Evolutionary conservation across 2,888 invertebrate genomes (phyloP), one percentile per base, ranked within the genome.

Genomic region (Reticulitermes lucifugus): DNA sequence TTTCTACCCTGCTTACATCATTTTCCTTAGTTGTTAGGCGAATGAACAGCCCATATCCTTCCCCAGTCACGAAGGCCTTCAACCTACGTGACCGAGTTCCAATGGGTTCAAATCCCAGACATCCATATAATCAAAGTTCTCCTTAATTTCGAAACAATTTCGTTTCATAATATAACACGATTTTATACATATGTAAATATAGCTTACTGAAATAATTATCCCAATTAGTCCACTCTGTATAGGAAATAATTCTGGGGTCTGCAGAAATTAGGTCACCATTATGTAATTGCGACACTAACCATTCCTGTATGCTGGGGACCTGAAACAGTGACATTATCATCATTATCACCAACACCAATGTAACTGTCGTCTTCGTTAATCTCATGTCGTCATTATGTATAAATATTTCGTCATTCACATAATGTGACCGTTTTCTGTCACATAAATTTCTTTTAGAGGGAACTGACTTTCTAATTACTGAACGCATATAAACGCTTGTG

Each of bases 221-320:
- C 88, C 88, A 88, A 18, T 79, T 65, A 46, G 87, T 88, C 89
- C 89, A 89, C 65, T 88, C 86, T 12, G 86, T 85, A 83, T 88
- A 88, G 0, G 89, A 86, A n/a, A 87, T 87, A n/a, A 88, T 87
- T 82, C 87, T 87, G 1, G 89, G 88, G 87, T 89, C 89, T 0
- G 89, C 88, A 0, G 89, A 88, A 10, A 90, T 89, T 18, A 60
- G 83, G 22, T 84, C 85, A 12, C 87, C 88, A 12, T 59, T 18
- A 10, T 87, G 71, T 35, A 90, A 87, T 51, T 88, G 88, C 55
- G 87, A 65, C 46, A 60, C 88, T 43, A 89, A 86, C 89, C 89
- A 89, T 41, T 88, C 86, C 2, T 87, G 81, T 43, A 88, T 87
- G 7, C 86, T 87, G 1, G 88, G 89, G 4, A 87, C 87, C 86